phyloP scores from a whole-genome alignment of 2,888 invertebrate species.

The Coenonympha glycerion region DNA sequence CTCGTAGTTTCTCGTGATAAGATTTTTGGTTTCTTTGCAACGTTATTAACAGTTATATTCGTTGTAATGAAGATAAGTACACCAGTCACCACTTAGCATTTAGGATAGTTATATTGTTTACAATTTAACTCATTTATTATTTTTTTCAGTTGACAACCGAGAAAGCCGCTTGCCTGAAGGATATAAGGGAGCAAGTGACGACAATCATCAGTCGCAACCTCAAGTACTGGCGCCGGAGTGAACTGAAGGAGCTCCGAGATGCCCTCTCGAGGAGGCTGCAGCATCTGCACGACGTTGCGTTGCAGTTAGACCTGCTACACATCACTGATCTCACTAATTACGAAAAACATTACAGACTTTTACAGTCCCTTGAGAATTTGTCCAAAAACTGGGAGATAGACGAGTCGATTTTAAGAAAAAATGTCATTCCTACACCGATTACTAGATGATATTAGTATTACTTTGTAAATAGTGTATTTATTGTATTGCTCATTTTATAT shows the following conservation, averaged over 20 bases:
- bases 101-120: too few species aligned
- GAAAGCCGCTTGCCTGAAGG: conserved; percentile 64
- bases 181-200: conserved; percentile 68
- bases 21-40: too few species aligned
- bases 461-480: conserved; percentile 71
- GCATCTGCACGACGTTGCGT: conserved; percentile 53
- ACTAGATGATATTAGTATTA: conserved; percentile 41
- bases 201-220: conserved; percentile 69
- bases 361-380: conserved; percentile 46
- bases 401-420: conserved; percentile 46
- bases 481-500: conserved; percentile 60
- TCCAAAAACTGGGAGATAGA: conserved; percentile 57
- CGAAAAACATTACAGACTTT: conserved; percentile 40
- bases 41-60: too few species aligned
- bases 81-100: too few species aligned
- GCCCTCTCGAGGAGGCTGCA: conserved; percentile 58
- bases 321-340: conserved; percentile 49
- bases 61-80: too few species aligned
- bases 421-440: conserved; percentile 32
- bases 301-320: conserved; percentile 56
- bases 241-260: conserved; percentile 44
- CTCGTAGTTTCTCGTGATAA: too few species aligned
- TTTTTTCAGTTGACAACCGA: conserved; percentile 52
- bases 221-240: conserved; percentile 69
- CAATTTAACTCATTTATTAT: too few species aligned